phyloP scores from a whole-genome alignment of 2,888 invertebrate genomes.

The Drosophila mulleri region DNA sequence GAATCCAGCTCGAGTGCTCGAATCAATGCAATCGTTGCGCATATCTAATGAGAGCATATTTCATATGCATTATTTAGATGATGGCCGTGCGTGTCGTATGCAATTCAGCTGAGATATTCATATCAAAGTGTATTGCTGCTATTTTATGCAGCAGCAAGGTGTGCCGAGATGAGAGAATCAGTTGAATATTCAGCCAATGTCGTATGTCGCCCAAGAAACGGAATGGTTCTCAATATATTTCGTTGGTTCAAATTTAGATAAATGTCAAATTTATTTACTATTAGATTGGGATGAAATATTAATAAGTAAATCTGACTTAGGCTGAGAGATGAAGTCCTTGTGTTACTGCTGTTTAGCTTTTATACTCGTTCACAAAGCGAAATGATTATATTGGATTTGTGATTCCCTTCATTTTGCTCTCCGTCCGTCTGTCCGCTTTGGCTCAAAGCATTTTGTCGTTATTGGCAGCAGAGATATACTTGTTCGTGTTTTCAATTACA shows the following conservation, averaged over 20 bases:
- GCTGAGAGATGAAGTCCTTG: too few relatives aligned
- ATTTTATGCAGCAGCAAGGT: conserved; percentile 3
- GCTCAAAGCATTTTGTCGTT: too few relatives aligned
- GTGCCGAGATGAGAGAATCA: neutral
- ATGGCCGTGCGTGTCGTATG: conserved; percentile 1
- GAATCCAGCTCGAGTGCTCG: neutral
- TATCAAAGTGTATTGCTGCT: conserved; percentile 6
- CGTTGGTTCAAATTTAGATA: neutral
- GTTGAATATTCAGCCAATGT: neutral
- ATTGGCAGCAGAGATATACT: too few relatives aligned
- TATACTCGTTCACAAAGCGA: neutral
- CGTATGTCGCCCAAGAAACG: neutral
- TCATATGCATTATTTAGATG: conserved; percentile 33
- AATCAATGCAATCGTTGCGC: conserved; percentile 10
- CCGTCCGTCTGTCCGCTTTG: too few relatives aligned
- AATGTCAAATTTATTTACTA: neutral
- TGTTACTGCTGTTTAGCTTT: neutral
- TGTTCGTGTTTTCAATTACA: neutral
- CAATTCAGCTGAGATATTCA: conserved; percentile 9
- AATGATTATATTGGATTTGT: neutral
- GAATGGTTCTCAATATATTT: too few relatives aligned
- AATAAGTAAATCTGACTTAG: neutral
- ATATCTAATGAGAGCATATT: conserved; percentile 6
- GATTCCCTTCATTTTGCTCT: neutral
- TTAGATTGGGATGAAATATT: neutral